Evolutionary conservation across 2,797 vertebrate species (phyloP).

Genomic region (Spondyliosoma cantharus): DNA sequence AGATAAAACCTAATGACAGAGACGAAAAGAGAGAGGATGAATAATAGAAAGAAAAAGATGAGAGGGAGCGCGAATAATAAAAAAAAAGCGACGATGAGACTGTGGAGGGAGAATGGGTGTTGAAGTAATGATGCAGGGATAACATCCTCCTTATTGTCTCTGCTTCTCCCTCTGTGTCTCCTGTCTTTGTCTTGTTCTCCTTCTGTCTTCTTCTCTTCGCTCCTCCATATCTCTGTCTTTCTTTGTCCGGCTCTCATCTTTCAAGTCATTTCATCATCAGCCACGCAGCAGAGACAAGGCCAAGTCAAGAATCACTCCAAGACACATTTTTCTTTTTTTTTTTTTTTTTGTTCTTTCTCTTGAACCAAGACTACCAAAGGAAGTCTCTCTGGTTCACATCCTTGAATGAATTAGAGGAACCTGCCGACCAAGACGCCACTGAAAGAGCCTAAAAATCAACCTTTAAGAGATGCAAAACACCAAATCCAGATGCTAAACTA

Average conservation of each 20-base stretch:
- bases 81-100: conserved; percentile 67
- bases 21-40: conserved; percentile 66
- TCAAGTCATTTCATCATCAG: conserved; percentile 78
- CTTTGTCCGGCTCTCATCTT: conserved; percentile 66
- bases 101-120: conserved; percentile 59
- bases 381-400: conserved; percentile 41
- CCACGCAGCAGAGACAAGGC: conserved; percentile 49
- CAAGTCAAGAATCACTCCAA: conserved; percentile 58
- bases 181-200: conserved; percentile 43
- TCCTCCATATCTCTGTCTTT: conserved; percentile 43
- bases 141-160: conserved; percentile 68
- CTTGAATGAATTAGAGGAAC: conserved; percentile 26
- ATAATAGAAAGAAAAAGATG: conserved; percentile 72
- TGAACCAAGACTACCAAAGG: conserved; percentile 35
- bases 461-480: not conserved
- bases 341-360: not conserved
- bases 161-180: conserved; percentile 31
- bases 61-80: conserved; percentile 64
- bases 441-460: not conserved
- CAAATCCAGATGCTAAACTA: not conserved
- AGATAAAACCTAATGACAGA: conserved; percentile 77
- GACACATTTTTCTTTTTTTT: conserved; percentile 14
- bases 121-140: conserved; percentile 75
- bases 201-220: conserved; percentile 30
- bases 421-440: conserved; percentile 7